A percentile compares a stretch with the other conserved stretches of the same genome.
Evolutionary conservation across 2,888 invertebrate species (phyloP).

Genomic region (Eledona agricola): DNA sequence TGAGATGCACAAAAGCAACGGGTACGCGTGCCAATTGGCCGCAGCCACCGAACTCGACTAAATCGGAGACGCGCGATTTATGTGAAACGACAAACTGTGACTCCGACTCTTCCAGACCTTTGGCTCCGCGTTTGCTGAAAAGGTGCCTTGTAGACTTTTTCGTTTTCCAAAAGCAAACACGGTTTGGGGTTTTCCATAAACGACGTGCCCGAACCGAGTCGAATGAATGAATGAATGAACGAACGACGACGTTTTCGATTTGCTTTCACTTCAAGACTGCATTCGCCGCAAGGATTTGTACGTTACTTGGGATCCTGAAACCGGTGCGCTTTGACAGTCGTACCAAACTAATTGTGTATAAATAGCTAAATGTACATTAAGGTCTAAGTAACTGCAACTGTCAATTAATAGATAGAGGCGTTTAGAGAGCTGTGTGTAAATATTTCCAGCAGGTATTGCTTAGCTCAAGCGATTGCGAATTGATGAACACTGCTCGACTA

Average conservation of each 20-base stretch:
- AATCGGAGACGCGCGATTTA: conserved; percentile 6
- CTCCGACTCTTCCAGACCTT: conserved; percentile 19
- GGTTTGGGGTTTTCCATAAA: conserved; percentile 2
- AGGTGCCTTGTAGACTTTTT: conserved; percentile 29
- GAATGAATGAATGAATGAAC: too few species aligned
- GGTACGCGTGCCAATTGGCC: conserved; percentile 48
- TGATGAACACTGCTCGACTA: too few species aligned
- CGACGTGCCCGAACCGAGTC: not conserved
- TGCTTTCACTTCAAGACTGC: conserved; percentile 34
- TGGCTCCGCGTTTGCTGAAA: conserved; percentile 22
- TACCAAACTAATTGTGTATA: too few species aligned
- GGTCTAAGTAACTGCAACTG: conserved; percentile 40
- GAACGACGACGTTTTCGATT: too few species aligned
- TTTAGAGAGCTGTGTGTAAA: conserved; percentile 13
- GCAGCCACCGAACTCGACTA: too few species aligned
- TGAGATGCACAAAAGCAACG: conserved; percentile 48
- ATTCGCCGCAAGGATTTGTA: conserved; percentile 38
- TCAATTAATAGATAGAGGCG: conserved; percentile 45
- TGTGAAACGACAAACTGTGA: conserved; percentile 6
- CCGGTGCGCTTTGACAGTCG: too few species aligned
- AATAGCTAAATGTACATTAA: conserved; percentile 5
- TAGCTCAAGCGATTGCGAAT: conserved; percentile 28
- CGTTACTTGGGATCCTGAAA: too few species aligned
- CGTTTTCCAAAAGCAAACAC: too few species aligned
- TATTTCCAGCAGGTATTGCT: conserved; percentile 18